A percentile compares a stretch with the other conserved stretches of the same genome.
Conservation (phyloP, 2,888 invertebrate genomes). For the Lasioglossum villosulum region DNA sequence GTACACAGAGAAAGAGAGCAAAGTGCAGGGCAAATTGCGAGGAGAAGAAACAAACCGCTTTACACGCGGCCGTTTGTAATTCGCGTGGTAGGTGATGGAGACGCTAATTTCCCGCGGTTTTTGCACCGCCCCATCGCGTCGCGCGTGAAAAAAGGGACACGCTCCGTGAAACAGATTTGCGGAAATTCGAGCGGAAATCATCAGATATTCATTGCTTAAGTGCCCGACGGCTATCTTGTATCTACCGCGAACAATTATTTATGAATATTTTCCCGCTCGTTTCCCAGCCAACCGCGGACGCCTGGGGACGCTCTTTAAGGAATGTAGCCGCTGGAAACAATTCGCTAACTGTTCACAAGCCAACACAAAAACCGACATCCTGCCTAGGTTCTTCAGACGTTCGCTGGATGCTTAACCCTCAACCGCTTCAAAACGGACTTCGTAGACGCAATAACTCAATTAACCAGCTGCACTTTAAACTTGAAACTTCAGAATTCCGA, state of each 20-base stretch:
- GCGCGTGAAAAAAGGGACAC: neutral
- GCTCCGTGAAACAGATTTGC: neutral
- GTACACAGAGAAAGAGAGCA: neutral
- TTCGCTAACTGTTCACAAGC: slow-evolving; percentile 1
- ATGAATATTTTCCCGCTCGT: neutral
- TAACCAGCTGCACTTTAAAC: neutral
- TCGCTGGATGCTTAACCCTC: neutral
- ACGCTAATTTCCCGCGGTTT: slow-evolving; percentile 3
- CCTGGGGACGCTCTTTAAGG: neutral
- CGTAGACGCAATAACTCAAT: neutral
- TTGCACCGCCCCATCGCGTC: neutral
- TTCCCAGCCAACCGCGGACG: neutral
- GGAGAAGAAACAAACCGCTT: neutral
- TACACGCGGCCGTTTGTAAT: slow-evolving; percentile 19
- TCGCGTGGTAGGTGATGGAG: neutral
- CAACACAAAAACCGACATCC: neutral
- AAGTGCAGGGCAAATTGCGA: neutral
- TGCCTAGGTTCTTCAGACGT: neutral
- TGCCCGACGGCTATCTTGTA: neutral
- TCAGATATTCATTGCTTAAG: slow-evolving; percentile 1
- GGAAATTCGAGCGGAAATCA: slow-evolving; percentile 7
- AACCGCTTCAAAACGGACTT: neutral
- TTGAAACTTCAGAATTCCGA: neutral
- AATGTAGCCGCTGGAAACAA: neutral
- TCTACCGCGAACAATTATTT: neutral